Conservation (phyloP, 2,888 invertebrate genomes). For the Altica lythri region DNA sequence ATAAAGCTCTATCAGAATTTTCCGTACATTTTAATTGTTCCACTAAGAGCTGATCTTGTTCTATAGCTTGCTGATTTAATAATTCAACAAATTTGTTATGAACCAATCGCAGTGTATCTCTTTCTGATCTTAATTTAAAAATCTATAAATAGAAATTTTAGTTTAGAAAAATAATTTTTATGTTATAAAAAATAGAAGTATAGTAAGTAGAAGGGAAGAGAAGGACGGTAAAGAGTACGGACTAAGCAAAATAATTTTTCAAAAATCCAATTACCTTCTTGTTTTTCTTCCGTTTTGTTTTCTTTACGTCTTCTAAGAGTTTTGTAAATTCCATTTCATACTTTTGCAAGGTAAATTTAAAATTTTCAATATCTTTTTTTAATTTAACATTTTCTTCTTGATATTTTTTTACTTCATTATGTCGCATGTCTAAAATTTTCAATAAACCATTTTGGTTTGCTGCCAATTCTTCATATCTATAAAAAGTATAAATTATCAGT, state of each 20-base stretch:
- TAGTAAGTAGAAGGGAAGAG: no score
- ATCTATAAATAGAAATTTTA: no score
- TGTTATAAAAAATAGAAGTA: no score
- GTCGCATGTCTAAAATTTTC: conserved; percentile 48
- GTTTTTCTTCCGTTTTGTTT: conserved; percentile 46
- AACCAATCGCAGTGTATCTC: conserved; percentile 48
- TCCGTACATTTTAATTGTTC: conserved; percentile 40
- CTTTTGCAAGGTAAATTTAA: conserved; percentile 37
- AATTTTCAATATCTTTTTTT: conserved; percentile 42
- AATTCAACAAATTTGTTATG: conserved; percentile 50
- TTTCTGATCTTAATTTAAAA: conserved; percentile 44
- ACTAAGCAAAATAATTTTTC: no score
- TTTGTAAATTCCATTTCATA: conserved; percentile 39
- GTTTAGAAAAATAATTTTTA: no score
- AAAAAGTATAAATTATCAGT: no score
- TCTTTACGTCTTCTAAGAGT: conserved; percentile 44
- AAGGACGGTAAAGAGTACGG: no score
- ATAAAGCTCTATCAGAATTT: conserved; percentile 44
- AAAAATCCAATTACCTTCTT: no score
- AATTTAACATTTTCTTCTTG: conserved; percentile 46
- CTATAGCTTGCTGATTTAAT: conserved; percentile 49
- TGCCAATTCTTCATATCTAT: conserved; percentile 52
- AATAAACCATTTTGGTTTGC: conserved; percentile 50
- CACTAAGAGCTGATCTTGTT: conserved; percentile 45
- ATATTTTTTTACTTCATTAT: conserved; percentile 47